Base-by-base conservation (phyloP, 2,888 invertebrate species). In the Phlogophora meticulosa region DNA sequence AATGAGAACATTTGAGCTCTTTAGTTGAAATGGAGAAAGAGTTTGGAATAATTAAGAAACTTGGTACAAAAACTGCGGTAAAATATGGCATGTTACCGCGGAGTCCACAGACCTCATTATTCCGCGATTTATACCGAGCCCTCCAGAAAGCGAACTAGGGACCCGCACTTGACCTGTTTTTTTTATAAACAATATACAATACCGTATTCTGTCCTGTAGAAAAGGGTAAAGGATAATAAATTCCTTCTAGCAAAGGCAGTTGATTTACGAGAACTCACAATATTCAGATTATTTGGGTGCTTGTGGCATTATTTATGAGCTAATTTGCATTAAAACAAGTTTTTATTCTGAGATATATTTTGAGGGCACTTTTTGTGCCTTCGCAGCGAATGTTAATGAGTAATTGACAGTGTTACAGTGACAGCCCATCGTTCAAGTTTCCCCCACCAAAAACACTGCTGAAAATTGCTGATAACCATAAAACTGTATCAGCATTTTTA, bases 181-280 rank as follows among this genome's bases (percentile, higher is more conserved):
- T n/a, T 65, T 78, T 61, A 73, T 77, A 77, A 84, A 82, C 82
- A 82, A 79, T 79, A 81, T 74, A 72, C 66, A 77, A 76, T 75
- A 65, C 85, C 82, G 72, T 81, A 78, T 79, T 82, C 82, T 82
- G 81, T 82, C 78, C 75, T 75, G 48, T 65, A 72, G 73, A 85
- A 84, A 87, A 86, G 85, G 84, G 85, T 85, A 81, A 82, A 80
- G 83, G 79, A 86, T 85, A 88, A 88, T 88, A 88, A 87, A 89
- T 87, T 84, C 80, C 74, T 80, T 80, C 73, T 71, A 87, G 83
- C 80, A 85, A 80, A 84, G 82, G 85, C 84, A 83, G 80, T 81
- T 90, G 88, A 90, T 86, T 88, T 88, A 90, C 84, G 85, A 84
- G 80, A 76, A 76, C 81, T 82, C 75, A 80, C 80, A 80, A 78